Conservation (phyloP, 2,113 vertebrate genomes). For the Mionectes macconnelli region DNA sequence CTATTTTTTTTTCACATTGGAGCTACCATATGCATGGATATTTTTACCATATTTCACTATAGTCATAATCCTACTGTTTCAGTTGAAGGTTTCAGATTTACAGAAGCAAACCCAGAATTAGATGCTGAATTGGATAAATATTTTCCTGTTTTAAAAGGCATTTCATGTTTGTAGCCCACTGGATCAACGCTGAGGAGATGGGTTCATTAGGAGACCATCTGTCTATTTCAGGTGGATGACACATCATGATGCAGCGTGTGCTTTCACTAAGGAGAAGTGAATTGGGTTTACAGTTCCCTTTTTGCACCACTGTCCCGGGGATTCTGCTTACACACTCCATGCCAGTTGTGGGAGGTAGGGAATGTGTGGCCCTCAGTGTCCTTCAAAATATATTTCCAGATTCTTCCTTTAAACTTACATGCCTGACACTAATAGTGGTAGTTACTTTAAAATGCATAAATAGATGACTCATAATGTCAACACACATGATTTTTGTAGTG, state of each 20-base stretch:
- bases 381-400: background rate
- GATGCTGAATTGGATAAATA: background rate
- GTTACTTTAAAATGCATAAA: background rate
- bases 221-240: background rate
- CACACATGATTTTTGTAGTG: background rate
- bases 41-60: background rate
- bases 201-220: background rate
- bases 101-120: background rate
- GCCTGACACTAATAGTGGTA: background rate
- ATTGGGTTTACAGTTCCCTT: background rate
- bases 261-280: background rate
- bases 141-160: background rate
- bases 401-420: background rate
- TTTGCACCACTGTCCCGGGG: fast-evolving
- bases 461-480: background rate
- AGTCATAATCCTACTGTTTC: background rate
- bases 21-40: background rate
- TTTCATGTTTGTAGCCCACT: background rate
- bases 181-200: background rate
- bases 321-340: background rate
- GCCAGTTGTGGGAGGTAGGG: background rate
- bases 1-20: background rate
- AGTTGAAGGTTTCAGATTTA: background rate
- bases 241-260: background rate
- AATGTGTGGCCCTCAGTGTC: fast-evolving